Conservation (phyloP, 2,113 vertebrate genomes). For the Microcebus jonahi region DNA sequence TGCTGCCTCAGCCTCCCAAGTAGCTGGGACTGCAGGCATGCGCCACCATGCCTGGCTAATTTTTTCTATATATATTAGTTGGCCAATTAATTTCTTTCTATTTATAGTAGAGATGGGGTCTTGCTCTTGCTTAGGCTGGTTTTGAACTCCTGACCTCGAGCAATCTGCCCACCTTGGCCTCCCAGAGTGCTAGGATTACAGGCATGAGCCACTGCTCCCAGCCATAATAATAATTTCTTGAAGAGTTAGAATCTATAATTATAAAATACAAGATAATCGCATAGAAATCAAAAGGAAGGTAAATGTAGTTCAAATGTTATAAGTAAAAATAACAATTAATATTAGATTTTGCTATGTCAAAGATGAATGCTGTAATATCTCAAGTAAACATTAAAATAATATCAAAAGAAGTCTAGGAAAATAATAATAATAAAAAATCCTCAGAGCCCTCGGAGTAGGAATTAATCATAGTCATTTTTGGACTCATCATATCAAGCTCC, state of each 20-base stretch:
- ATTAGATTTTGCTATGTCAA: neutral
- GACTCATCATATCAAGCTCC: neutral
- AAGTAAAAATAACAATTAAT: neutral
- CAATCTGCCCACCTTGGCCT: no score
- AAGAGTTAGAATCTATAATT: neutral
- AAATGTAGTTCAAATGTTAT: neutral
- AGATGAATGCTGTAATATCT: neutral
- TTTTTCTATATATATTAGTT: no score
- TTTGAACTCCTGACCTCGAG: no score
- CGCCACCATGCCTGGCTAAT: no score
- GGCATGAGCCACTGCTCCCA: no score
- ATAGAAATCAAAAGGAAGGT: neutral
- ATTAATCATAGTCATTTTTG: neutral
- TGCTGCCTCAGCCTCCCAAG: no score
- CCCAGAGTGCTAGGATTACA: no score
- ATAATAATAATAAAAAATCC: neutral
- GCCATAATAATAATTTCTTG: neutral
- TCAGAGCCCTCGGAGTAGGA: neutral
- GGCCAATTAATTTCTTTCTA: no score
- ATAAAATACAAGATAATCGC: neutral
- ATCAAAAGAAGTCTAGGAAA: neutral
- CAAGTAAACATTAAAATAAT: neutral
- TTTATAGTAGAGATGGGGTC: no score
- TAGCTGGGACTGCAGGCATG: no score
- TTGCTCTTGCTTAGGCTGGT: no score